phyloP scores from a whole-genome alignment of 2,797 vertebrate genomes.

The Gymnocypris eckloni region DNA sequence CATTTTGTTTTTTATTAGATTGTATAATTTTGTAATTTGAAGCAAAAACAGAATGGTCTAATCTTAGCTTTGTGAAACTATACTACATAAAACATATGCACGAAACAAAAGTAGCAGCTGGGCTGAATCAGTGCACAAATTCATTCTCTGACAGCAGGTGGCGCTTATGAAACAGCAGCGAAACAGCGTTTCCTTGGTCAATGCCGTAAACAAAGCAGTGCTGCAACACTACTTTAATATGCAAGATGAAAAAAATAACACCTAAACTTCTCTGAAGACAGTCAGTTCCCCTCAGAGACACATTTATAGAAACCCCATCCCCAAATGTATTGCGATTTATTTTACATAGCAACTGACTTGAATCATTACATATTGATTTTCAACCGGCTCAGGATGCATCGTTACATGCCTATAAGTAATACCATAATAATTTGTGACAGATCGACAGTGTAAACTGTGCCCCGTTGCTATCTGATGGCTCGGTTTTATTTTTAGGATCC shows the following conservation, averaged over 20 bases:
- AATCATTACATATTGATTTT: background rate
- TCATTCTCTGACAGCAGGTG: background rate
- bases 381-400: background rate
- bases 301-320: background rate
- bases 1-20: background rate
- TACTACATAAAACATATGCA: background rate
- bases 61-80: too few species aligned
- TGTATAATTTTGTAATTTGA: background rate
- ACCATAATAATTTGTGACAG: background rate
- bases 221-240: background rate
- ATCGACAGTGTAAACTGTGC: background rate
- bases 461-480: background rate
- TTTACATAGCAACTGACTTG: background rate
- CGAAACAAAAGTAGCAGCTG: background rate
- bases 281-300: background rate
- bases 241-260: background rate
- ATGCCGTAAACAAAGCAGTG: too few species aligned
- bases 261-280: background rate
- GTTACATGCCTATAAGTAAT: background rate
- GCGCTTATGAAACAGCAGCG: background rate
- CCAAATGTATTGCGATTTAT: background rate
- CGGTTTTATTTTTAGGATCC: background rate
- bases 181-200: background rate
- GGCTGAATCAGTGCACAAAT: background rate
- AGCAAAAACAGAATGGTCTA: too few species aligned